Evolutionary conservation across 2,888 invertebrate species (phyloP), one percentile per base, ranked within the genome.

Genomic region (Cerastis rubricosa): DNA sequence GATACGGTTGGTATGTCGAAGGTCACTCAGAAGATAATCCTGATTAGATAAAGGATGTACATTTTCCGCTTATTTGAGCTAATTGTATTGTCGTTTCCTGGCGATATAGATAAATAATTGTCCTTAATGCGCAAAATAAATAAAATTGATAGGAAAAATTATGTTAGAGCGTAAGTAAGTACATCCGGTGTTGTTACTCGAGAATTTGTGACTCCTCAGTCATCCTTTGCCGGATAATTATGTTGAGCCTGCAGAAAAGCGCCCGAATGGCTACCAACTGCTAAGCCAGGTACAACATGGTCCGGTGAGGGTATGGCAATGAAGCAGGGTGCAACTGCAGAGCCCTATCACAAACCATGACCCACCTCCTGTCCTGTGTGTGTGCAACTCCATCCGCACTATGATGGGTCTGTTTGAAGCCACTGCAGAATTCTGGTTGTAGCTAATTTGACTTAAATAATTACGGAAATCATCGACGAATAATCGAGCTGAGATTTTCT

Each of bases 51-150:
- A 35, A 76, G 63, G 35, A 76, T 25, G n/a, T 51, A 25, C 14
- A 45, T 75, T 63, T 76, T 76, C 25, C 17, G 61, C 70, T 22
- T 17, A 49, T 40, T 25, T 22, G 76, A 25, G 29, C 51, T 76
- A 14, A 76, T 68, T 54, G 9, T 2, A 19, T 14, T 40, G 69
- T 70, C 51, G 35, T 45, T 40, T 63, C 69, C 70, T 51, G 47
- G 5, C 1, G 8, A 17, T 22, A 35, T 11, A 40, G 14, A 35
- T 25, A 25, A 12, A 54, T 45, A 19, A 22, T 47, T 47, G 35
- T 47, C 1, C 12, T 54, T 11, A 17, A n/a, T 1, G 8, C 19
- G 22, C 8, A 14, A 57, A 57, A 54, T 22, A 47, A 17, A 54
- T 25, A 25, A 22, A 65, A 45, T 1, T 12, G 11, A 11, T 0